A percentile compares a stretch with the other conserved stretches of the same genome.
Evolutionary conservation across 2,888 invertebrate genomes (phyloP).

Genomic region (Epirrita christyi): DNA sequence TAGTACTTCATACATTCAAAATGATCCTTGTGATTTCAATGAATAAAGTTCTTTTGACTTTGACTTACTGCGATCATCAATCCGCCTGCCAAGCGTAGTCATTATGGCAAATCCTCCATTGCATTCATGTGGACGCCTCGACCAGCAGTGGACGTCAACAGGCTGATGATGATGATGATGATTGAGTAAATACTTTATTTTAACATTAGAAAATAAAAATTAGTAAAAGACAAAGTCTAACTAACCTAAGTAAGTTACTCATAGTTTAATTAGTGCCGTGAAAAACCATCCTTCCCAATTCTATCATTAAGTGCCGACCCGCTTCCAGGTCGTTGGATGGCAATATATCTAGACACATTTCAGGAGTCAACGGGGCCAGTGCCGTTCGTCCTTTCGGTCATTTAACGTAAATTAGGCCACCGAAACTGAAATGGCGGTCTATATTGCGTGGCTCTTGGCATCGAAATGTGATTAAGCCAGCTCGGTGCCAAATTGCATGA

Average conservation of each 20-base stretch:
- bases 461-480: slow-evolving; percentile 64
- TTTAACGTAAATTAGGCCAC: slow-evolving; percentile 71
- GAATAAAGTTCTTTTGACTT: no score
- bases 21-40: no score
- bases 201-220: no score
- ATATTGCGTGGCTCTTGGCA: slow-evolving; percentile 68
- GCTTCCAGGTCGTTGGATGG: slow-evolving; percentile 20
- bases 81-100: no score
- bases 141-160: no score
- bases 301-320: neutral
- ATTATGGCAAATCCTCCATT: no score
- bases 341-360: slow-evolving; percentile 43
- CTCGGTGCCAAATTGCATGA: slow-evolving; percentile 77
- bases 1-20: no score
- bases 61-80: no score
- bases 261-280: slow-evolving; percentile 6
- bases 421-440: slow-evolving; percentile 63
- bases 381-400: slow-evolving; percentile 52
- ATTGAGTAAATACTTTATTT: no score
- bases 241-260: neutral
- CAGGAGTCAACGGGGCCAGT: slow-evolving; percentile 45
- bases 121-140: no score
- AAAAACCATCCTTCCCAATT: slow-evolving; percentile 10
- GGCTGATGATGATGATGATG: no score
- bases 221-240: no score